Evolutionary conservation across 2,113 vertebrate genomes (phyloP).

Genomic region (Sturnira hondurensis): DNA sequence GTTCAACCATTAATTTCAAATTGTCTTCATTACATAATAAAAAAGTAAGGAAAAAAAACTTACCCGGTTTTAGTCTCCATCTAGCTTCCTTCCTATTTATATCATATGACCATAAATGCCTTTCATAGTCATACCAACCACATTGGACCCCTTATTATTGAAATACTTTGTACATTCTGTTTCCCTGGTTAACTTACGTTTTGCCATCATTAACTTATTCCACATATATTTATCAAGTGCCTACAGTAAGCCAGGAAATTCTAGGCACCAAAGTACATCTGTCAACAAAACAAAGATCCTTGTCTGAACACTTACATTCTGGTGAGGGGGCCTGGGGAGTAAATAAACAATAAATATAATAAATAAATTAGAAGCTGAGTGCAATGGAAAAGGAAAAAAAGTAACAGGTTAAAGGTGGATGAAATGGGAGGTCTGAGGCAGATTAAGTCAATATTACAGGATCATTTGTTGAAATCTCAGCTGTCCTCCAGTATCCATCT

Average conservation of each 20-base stretch:
- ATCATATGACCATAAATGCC: not conserved
- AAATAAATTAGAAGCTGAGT: not conserved
- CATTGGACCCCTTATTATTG: not conserved
- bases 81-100: not conserved
- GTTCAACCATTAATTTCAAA: slow-evolving; percentile 5
- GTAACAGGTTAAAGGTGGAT: not conserved
- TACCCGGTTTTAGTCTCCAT: not conserved
- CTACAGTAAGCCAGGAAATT: not conserved
- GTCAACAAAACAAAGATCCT: not conserved
- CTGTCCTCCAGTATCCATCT: not conserved
- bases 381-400: not conserved
- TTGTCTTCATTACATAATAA: not conserved
- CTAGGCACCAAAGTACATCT: not conserved
- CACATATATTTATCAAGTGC: not conserved
- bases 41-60: not conserved
- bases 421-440: not conserved
- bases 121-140: not conserved
- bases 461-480: not conserved
- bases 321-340: fast-evolving
- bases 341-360: not conserved
- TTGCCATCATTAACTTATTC: not conserved
- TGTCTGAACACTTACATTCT: not conserved
- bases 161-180: not conserved
- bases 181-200: not conserved
- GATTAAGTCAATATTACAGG: not conserved